Conservation (phyloP, 2,797 vertebrate genomes). For the Numenius phaeopus region DNA sequence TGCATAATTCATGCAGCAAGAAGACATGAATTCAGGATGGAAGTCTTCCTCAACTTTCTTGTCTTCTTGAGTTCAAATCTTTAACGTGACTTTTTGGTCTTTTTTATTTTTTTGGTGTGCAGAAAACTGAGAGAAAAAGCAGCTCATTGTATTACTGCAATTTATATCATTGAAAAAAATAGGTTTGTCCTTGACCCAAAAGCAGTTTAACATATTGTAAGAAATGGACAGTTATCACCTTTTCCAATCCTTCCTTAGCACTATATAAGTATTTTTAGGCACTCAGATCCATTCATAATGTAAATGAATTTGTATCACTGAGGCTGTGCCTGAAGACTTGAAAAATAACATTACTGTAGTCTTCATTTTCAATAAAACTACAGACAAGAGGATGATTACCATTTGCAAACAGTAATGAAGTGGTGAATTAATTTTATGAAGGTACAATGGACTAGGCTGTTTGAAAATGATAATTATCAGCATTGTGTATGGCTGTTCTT, state of each 20-base stretch:
- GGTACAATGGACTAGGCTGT: not conserved
- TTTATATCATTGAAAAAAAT: not conserved
- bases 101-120: not conserved
- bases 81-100: not conserved
- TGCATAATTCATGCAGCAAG: not conserved
- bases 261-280: not conserved
- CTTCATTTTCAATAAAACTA: conserved; percentile 30
- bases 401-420: conserved; percentile 30
- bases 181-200: not conserved
- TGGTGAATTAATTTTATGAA: conserved; percentile 43
- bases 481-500: not conserved
- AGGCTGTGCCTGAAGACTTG: not conserved
- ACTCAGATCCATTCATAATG: not conserved
- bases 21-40: not conserved
- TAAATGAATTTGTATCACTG: conserved; percentile 2
- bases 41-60: not conserved
- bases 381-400: conserved; percentile 22
- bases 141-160: not conserved
- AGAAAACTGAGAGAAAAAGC: not conserved
- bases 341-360: conserved; percentile 22
- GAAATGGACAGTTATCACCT: not conserved
- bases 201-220: not conserved
- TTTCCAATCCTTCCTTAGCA: not conserved
- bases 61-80: not conserved
- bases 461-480: not conserved